Conservation (phyloP, 1,140 invertebrate species). For the Proales similis region DNA sequence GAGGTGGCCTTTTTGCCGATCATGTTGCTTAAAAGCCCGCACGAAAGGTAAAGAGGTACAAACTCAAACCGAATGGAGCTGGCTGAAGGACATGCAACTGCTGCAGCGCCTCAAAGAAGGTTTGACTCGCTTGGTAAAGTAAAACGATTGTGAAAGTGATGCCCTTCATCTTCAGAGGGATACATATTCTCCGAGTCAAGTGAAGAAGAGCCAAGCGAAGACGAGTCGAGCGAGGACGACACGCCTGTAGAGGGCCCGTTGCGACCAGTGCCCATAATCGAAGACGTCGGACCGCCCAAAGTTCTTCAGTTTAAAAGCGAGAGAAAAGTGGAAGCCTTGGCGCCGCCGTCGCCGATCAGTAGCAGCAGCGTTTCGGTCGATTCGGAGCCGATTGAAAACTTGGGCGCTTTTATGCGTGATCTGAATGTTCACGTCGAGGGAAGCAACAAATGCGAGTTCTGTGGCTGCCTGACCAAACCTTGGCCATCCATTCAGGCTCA, state of each 20-base stretch:
- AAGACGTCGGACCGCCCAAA: constrained; percentile 13
- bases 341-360: neutral
- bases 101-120: constrained; percentile 1
- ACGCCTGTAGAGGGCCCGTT: neutral
- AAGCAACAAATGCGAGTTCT: constrained; percentile 47
- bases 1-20: no score
- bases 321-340: constrained; percentile 1
- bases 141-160: constrained; percentile 21
- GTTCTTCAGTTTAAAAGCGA: constrained; percentile 24
- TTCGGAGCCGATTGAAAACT: constrained; percentile 9
- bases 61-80: constrained; percentile 33
- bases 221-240: no score
- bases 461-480: constrained; percentile 44
- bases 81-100: constrained; percentile 32
- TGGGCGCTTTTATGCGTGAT: constrained; percentile 4
- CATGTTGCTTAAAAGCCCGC: no score
- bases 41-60: neutral
- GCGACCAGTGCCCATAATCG: neutral
- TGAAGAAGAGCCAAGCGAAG: no score
- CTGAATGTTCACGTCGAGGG: constrained; percentile 29
- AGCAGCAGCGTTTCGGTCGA: constrained; percentile 5
- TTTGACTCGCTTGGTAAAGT: constrained; percentile 16
- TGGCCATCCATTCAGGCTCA: constrained; percentile 46
- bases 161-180: no score
- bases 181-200: constrained; percentile 3